phyloP scores from a whole-genome alignment of 2,113 vertebrate genomes.

The Ranitomeya variabilis region DNA sequence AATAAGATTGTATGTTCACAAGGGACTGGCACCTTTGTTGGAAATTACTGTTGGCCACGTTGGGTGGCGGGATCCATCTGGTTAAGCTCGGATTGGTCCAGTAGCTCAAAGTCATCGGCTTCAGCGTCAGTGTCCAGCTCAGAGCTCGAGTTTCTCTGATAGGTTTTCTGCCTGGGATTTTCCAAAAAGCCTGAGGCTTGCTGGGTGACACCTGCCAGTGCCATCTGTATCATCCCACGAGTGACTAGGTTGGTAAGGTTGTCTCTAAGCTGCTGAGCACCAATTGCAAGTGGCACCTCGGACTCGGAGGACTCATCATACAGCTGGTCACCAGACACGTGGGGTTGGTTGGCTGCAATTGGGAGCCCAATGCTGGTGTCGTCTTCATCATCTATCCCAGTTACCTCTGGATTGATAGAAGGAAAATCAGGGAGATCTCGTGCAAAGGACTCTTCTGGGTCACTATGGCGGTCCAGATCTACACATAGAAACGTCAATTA shows the following conservation, averaged over 20 bases:
- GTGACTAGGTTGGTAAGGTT: constrained; percentile 85
- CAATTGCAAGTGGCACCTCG: constrained; percentile 74
- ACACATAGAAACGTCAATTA: background rate
- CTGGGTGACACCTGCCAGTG: constrained; percentile 78
- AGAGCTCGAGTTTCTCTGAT: constrained; percentile 83
- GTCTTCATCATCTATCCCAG: constrained; percentile 89
- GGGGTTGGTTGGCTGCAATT: constrained; percentile 73
- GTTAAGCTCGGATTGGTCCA: constrained; percentile 95
- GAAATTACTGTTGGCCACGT: constrained; percentile 66
- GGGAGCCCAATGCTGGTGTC: constrained; percentile 94
- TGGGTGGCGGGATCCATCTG: constrained; percentile 87
- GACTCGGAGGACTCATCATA: constrained; percentile 74
- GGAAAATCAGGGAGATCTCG: constrained; percentile 93
- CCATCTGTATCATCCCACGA: constrained; percentile 91
- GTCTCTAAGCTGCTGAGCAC: constrained; percentile 74
- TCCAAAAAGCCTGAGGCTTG: constrained; percentile 65
- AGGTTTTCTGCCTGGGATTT: constrained; percentile 71
- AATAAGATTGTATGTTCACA: constrained; percentile 41
- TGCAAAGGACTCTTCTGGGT: constrained; percentile 93
- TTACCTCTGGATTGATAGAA: constrained; percentile 89
- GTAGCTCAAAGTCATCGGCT: constrained; percentile 95
- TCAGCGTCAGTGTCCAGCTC: constrained; percentile 95
- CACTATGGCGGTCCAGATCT: constrained; percentile 94
- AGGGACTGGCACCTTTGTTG: constrained; percentile 5
- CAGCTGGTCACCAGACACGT: constrained; percentile 71